Evolutionary conservation across 2,113 vertebrate species (phyloP).

Genomic region (Cygnus buccinator): DNA sequence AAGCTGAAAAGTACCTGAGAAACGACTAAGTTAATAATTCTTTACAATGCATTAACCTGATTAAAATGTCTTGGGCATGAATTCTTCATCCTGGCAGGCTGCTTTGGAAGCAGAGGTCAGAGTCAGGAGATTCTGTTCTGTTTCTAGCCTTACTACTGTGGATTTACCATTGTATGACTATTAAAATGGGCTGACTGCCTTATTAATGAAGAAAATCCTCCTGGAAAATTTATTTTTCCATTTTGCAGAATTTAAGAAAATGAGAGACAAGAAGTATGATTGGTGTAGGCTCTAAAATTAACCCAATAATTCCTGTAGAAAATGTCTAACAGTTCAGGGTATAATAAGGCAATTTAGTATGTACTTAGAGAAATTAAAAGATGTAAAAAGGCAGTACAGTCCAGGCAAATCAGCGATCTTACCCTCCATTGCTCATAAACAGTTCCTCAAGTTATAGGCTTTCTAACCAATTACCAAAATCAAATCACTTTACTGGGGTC

Average conservation of each 20-base stretch:
- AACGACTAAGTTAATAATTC: conserved; percentile 1
- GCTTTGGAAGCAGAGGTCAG: neutral
- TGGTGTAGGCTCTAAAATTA: neutral
- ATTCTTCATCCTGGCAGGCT: neutral
- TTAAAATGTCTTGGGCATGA: neutral
- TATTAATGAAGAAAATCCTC: neutral
- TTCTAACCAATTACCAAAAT: neutral
- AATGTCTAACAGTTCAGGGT: neutral
- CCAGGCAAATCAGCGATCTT: neutral
- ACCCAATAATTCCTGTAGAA: neutral
- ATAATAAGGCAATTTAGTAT: neutral
- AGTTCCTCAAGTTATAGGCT: neutral
- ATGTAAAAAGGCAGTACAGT: neutral
- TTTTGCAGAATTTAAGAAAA: neutral
- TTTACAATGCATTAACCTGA: neutral
- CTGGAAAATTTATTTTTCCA: neutral
- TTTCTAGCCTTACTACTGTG: neutral
- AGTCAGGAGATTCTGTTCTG: neutral
- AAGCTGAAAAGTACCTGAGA: neutral
- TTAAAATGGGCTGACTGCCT: neutral
- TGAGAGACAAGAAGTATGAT: neutral
- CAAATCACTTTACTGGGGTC: neutral
- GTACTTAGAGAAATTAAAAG: neutral
- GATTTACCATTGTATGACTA: neutral
- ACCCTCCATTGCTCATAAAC: neutral